Evolutionary conservation across 2,888 invertebrate species (phyloP), one percentile per base, ranked within the genome.

Genomic region (Drosophila meridionalis): DNA sequence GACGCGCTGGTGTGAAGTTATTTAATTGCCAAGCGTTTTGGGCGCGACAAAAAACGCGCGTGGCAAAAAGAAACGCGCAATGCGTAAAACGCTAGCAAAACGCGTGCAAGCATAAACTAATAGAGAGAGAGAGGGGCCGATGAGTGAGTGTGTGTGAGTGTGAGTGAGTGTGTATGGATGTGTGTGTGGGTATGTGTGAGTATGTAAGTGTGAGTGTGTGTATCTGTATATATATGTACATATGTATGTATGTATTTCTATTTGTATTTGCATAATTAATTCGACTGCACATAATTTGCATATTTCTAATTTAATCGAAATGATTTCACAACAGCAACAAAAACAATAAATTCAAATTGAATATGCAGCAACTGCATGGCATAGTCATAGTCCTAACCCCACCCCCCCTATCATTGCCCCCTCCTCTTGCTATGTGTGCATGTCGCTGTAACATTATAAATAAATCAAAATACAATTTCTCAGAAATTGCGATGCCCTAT

Each of bases 381-480:
- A 63, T 38, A 61, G 55, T 2, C 7, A 28, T 30, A 7, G 11
- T 1, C 12, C 47, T 20, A 30, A 11, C 26, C 26, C 2, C 4
- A 3, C 43, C 2, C 45, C 45, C 1, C 6, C 6, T 1, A 20
- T 1, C 1, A 20, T 20, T 20, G 20, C 20, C 45, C 45, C 5
- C 6, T 0, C 12, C 26, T 1, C 12, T 30, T 73, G 80, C 80
- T 30, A 69, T 88, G 78, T 80, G 69, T 86, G 91, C 91, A 91
- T 91, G 90, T 90, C 91, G 91, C 77, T 87, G 91, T 79, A 89
- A 91, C 91, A 91, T 90, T 90, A 91, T 90, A 90, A 90, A 90
- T 90, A 90, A 90, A 90, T 90, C 90, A 90, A 90, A 90, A 89
- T 91, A 89, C 91, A 87, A 90, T 90, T 90, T 90, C 90, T 90